Percentiles rank a stretch among this genome's conserved stretches.
Conservation (phyloP, 2,888 invertebrate species). For the Metalampra italica region DNA sequence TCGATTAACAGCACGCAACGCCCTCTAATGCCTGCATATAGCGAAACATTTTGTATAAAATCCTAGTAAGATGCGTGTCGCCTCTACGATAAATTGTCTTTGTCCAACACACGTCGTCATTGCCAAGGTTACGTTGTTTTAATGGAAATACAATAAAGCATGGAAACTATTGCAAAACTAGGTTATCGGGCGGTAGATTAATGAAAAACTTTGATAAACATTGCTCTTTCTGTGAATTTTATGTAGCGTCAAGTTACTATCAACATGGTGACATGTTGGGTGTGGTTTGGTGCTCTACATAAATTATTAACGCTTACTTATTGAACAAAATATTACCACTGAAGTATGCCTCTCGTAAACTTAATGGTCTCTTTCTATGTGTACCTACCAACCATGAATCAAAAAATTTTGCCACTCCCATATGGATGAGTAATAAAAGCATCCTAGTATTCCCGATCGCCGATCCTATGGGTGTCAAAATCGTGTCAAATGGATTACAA, state of each 20-base stretch:
- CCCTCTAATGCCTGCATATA: no score
- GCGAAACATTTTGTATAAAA: no score
- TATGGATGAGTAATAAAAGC: no score
- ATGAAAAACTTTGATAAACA: constrained; percentile 28
- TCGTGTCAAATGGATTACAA: no score
- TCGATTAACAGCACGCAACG: no score
- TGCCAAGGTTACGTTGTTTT: constrained; percentile 50
- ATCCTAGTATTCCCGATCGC: no score
- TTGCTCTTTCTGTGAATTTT: constrained; percentile 31
- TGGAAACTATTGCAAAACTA: constrained; percentile 44
- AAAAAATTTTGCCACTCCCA: no score
- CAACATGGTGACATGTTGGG: constrained; percentile 9
- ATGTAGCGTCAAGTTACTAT: constrained; percentile 9
- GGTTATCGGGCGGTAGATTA: constrained; percentile 25
- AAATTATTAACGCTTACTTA: constrained; percentile 9
- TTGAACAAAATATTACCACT: constrained; percentile 10
- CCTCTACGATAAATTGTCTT: constrained; percentile 7
- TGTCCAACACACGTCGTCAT: constrained; percentile 26
- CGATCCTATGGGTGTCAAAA: no score
- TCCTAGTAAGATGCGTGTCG: neutral
- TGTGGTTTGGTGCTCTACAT: constrained; percentile 2
- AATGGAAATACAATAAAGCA: constrained; percentile 23
- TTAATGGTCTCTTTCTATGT: no score
- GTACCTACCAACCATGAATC: no score
- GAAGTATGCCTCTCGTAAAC: neutral